Conservation (phyloP, 2,888 invertebrate genomes). For the Achlya flavicornis region DNA sequence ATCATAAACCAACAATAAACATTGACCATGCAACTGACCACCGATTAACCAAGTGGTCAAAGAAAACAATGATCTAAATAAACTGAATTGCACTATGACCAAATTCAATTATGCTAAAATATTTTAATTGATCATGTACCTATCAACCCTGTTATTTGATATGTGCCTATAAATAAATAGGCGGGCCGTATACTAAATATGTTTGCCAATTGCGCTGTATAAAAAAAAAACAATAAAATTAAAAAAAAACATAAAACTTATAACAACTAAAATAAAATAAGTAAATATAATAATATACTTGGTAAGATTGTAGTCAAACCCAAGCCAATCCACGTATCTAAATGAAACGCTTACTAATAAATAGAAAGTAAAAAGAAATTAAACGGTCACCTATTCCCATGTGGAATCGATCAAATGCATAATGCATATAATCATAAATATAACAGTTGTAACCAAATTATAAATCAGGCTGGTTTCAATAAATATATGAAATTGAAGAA, state of each 20-base stretch:
- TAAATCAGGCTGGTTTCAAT: constrained; percentile 57
- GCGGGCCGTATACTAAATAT: too few species aligned
- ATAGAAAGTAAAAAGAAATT: background rate
- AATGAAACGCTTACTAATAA: too few species aligned
- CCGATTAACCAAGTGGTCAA: constrained; percentile 54
- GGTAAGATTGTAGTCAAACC: too few species aligned
- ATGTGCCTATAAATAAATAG: too few species aligned
- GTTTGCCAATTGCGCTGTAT: too few species aligned
- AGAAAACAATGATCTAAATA: constrained; percentile 47
- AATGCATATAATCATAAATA: constrained; percentile 64
- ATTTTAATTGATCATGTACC: background rate
- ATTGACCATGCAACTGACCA: constrained; percentile 59
- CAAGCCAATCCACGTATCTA: too few species aligned
- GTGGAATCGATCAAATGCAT: constrained; percentile 27
- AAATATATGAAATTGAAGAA: constrained; percentile 49
- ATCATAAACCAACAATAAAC: constrained; percentile 10
- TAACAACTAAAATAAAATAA: too few species aligned
- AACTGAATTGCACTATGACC: constrained; percentile 11
- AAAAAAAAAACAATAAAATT: too few species aligned
- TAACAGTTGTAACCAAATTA: constrained; percentile 68
- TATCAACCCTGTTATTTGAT: too few species aligned
- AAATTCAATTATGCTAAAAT: constrained; percentile 9
- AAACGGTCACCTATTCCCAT: background rate
- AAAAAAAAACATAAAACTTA: too few species aligned
- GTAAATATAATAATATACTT: too few species aligned